Percentiles rank a stretch among this genome's conserved stretches.
Evolutionary conservation across 2,888 invertebrate genomes (phyloP).

Genomic region (Deilephila porcellus): DNA sequence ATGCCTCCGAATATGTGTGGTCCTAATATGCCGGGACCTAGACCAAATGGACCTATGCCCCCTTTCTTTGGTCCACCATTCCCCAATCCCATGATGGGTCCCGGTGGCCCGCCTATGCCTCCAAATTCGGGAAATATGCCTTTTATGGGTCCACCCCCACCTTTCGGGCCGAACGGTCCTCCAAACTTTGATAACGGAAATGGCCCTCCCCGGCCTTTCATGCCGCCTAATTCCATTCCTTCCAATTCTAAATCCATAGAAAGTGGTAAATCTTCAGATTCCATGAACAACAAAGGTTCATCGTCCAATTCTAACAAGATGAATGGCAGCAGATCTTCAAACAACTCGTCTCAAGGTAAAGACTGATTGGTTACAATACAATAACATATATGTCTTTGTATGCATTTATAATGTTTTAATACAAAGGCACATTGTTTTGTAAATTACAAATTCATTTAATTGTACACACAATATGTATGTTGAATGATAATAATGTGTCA

Average conservation of each 20-base stretch:
- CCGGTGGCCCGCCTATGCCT: conserved; percentile 54
- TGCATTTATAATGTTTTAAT: conserved; percentile 33
- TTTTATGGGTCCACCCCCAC: conserved; percentile 69
- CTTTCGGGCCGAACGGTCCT: conserved; percentile 71
- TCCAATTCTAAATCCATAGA: conserved; percentile 80
- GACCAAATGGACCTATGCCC: conserved; percentile 61
- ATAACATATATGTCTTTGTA: conserved; percentile 1
- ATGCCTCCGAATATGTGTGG: conserved; percentile 64
- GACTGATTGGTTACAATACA: conserved; percentile 35
- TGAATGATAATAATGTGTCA: not conserved
- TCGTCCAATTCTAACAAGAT: conserved; percentile 49
- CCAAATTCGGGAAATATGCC: conserved; percentile 61
- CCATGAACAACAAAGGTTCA: conserved; percentile 76
- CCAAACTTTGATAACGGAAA: conserved; percentile 58
- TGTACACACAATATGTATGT: conserved; percentile 6
- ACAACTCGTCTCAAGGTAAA: conserved; percentile 65
- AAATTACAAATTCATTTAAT: conserved; percentile 10
- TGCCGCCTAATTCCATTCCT: conserved; percentile 52
- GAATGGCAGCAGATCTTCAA: conserved; percentile 84
- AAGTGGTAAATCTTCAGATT: conserved; percentile 71
- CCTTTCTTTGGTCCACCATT: conserved; percentile 60
- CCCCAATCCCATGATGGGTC: conserved; percentile 57
- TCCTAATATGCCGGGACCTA: conserved; percentile 54
- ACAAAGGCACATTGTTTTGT: conserved; percentile 36
- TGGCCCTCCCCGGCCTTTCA: conserved; percentile 61